A percentile compares a stretch with the other conserved stretches of the same genome.
These are phyloP conservation scores for Chloroceryle inda DNA, from an alignment of 2,797 vertebrate genomes.

Conservation along the genomic window DNA sequence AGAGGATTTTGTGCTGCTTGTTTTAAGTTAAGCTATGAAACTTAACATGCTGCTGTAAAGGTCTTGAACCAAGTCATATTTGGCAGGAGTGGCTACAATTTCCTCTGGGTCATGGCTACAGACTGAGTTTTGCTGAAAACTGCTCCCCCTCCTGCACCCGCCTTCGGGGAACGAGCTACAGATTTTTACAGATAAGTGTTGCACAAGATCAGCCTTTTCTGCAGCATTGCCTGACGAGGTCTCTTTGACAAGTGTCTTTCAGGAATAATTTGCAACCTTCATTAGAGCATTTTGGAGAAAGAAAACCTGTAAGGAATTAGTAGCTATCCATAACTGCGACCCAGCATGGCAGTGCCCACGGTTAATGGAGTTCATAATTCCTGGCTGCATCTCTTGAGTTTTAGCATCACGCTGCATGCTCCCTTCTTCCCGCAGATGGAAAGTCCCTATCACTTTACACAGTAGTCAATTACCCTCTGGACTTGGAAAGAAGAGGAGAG, in stretches of 20 bases:
- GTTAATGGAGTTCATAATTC: neutral
- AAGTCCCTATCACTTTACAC: neutral
- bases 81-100: neutral
- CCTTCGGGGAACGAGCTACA: neutral
- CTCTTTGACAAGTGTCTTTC: neutral
- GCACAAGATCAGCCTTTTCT: neutral
- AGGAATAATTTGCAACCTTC: neutral
- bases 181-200: neutral
- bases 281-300: neutral
- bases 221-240: neutral
- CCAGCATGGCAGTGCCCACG: rapidly evolving
- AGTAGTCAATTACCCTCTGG: neutral
- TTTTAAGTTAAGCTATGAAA: neutral
- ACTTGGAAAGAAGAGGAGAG: neutral
- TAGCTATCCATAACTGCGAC: neutral
- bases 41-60: neutral
- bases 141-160: rapidly evolving
- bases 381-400: neutral
- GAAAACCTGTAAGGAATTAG: neutral
- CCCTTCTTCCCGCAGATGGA: neutral
- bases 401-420: neutral
- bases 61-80: neutral
- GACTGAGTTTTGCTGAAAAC: neutral
- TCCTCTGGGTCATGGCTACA: neutral
- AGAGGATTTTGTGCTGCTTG: neutral